Evolutionary conservation across 2,888 invertebrate genomes (phyloP), one percentile per base, ranked within the genome.

Genomic region (Yponomeuta malinellus): DNA sequence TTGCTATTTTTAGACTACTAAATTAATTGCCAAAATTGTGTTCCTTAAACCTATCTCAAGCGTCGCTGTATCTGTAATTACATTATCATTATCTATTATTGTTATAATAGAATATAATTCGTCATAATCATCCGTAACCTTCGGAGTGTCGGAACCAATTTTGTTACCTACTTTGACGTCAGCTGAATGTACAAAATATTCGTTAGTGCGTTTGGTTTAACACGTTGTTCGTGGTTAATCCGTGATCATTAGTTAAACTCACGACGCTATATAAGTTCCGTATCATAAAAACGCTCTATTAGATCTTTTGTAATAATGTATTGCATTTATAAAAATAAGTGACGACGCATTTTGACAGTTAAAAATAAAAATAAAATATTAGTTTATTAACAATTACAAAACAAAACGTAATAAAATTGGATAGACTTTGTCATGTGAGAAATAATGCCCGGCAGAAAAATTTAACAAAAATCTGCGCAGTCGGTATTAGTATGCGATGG

Each of bases 71-170:
- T 12, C 43, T 63, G 63, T 33, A 31, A 29, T 65, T 65, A 65
- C 12, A 59, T 59, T 15, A 59, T 15, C 23, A 64, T 23, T 64
- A n/a, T 31, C 10, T 64, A 64, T 70, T 67, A 72, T 71, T 71
- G 72, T 71, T 68, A 69, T 75, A 75, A 78, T 77, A 75, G 76
- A 78, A 80, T 74, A 78, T 77, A 73, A 77, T 71, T 65, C 68
- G 73, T 72, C 71, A 83, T 82, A 64, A 70, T 70, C 70, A 70
- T 65, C 64, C 8, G 64, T 48, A 31, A 15, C 90, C 90, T 90
- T 89, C 89, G 84, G 82, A 76, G 81, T 82, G 85, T 90, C 91
- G 90, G 90, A 90, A 90, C 89, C 87, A 81, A 84, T 86, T 79
- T 76, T 75, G 72, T 76, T 81, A 15, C 52, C 52, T 52, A 52